Evolutionary conservation across 2,888 invertebrate species (phyloP).

Genomic region (Baccha elongata): DNA sequence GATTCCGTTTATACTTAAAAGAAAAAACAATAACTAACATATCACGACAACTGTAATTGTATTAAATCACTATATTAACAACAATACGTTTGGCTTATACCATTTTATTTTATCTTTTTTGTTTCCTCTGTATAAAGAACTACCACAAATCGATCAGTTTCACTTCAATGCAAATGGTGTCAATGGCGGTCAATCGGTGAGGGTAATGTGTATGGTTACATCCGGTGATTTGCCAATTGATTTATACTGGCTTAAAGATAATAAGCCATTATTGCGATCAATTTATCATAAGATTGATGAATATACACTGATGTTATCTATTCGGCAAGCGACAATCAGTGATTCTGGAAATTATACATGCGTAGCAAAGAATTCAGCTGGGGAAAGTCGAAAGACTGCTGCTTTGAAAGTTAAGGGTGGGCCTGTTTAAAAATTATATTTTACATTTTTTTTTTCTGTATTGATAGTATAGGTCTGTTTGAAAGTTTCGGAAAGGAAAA

Average conservation of each 20-base stretch:
- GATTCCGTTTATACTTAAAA: conserved; percentile 18
- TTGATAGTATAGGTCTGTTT: not conserved
- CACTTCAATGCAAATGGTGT: conserved; percentile 83
- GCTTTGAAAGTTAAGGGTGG: conserved; percentile 85
- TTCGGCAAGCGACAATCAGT: conserved; percentile 82
- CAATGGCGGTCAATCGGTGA: conserved; percentile 83
- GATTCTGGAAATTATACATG: conserved; percentile 85
- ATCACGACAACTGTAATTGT: conserved; percentile 44
- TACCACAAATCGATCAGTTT: conserved; percentile 84
- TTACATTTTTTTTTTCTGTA: not conserved
- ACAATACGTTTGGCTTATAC: conserved; percentile 50
- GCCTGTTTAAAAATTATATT: conserved; percentile 28
- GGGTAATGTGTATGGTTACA: conserved; percentile 86
- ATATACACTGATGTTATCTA: conserved; percentile 82
- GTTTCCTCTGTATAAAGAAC: conserved; percentile 77
- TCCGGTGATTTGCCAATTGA: conserved; percentile 91
- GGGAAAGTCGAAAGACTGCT: conserved; percentile 84
- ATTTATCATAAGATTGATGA: conserved; percentile 83
- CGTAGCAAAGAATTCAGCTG: conserved; percentile 84
- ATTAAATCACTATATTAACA: conserved; percentile 63
- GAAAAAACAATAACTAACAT: conserved; percentile 51
- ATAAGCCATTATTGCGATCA: conserved; percentile 79
- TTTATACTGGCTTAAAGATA: conserved; percentile 86
- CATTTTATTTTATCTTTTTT: conserved; percentile 41
- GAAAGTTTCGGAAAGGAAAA: not conserved